Evolutionary conservation across 2,113 vertebrate species (phyloP).

Genomic region (Ptyas mucosa): DNA sequence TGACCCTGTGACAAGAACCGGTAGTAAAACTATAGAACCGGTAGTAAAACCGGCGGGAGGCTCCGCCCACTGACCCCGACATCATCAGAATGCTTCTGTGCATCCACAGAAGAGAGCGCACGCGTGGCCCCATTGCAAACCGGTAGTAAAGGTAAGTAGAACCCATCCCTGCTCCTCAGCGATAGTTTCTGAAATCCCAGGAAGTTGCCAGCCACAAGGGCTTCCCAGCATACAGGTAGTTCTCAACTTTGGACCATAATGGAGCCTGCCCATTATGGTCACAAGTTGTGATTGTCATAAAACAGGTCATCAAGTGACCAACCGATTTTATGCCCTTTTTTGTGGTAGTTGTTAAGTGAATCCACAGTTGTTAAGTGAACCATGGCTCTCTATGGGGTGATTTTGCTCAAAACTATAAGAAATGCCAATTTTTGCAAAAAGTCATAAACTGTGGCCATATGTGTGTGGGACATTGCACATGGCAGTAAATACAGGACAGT

Average conservation of each 20-base stretch:
- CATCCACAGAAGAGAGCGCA: too few relatives aligned
- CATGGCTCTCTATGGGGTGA: not conserved
- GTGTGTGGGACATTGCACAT: too few relatives aligned
- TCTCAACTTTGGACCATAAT: not conserved
- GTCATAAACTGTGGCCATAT: not conserved
- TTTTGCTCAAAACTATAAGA: not conserved
- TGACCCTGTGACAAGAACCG: not conserved
- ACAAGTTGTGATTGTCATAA: not conserved
- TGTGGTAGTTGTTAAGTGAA: not conserved
- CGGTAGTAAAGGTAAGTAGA: too few relatives aligned
- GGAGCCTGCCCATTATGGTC: not conserved
- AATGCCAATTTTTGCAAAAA: not conserved
- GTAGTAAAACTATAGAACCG: too few relatives aligned
- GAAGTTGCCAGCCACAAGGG: not conserved
- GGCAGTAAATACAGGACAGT: not conserved
- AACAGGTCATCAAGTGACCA: not conserved
- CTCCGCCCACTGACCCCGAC: too few relatives aligned
- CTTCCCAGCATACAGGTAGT: not conserved
- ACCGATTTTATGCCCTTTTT: not conserved
- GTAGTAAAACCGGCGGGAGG: too few relatives aligned
- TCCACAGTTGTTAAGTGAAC: not conserved
- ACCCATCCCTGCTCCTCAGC: not conserved
- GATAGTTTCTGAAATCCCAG: not conserved
- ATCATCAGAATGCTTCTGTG: too few relatives aligned
- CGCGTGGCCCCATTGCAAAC: too few relatives aligned